phyloP scores from a whole-genome alignment of 2,113 vertebrate genomes.

The Lichenostomus cassidix region DNA sequence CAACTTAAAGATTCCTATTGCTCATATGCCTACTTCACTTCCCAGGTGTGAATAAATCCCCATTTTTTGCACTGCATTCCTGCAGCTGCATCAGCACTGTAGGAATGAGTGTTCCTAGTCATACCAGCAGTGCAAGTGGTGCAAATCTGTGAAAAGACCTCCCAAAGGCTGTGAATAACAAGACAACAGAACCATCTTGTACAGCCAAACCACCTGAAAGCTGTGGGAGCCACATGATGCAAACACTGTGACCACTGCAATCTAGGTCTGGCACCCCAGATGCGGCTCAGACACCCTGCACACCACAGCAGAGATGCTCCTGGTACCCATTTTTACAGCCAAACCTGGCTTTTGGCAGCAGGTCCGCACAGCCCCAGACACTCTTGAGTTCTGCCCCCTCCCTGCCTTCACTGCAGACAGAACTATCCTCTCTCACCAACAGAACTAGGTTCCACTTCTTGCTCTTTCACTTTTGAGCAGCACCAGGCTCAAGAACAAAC shows the following conservation, averaged over 20 bases:
- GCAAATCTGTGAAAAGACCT: not conserved
- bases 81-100: not conserved
- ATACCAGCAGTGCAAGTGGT: not conserved
- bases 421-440: not conserved
- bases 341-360: not conserved
- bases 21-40: not conserved
- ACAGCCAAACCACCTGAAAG: not conserved
- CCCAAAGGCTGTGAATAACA: not conserved
- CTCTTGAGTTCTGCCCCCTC: not conserved
- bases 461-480: not conserved
- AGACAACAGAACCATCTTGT: fast-evolving
- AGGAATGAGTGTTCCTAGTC: not conserved
- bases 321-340: not conserved
- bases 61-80: not conserved
- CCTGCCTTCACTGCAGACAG: not conserved
- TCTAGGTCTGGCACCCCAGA: not conserved
- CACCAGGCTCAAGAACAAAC: not conserved
- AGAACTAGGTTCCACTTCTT: not conserved
- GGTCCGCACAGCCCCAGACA: not conserved
- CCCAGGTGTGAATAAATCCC: not conserved
- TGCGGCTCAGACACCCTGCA: not conserved
- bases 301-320: not conserved
- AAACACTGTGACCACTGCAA: fast-evolving
- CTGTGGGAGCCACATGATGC: not conserved
- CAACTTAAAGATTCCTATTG: not conserved